phyloP scores from a whole-genome alignment of 2,797 vertebrate genomes.

The Malurus splendens region DNA sequence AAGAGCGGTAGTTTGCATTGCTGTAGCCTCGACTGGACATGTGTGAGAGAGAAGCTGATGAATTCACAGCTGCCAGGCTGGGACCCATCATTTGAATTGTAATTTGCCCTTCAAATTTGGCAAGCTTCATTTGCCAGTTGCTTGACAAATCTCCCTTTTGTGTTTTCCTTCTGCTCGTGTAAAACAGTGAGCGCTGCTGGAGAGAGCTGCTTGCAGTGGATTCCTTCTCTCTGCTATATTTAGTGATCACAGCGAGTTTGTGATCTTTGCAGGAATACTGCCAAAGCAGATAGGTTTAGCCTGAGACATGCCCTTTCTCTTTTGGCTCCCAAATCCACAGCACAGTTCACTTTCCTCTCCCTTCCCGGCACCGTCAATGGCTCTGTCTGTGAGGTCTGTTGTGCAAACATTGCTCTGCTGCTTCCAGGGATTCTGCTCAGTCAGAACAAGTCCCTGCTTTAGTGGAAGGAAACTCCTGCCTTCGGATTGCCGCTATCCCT shows the following conservation, averaged over 20 bases:
- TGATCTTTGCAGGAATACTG: slow-evolving; percentile 10
- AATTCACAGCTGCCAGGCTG: slow-evolving; percentile 11
- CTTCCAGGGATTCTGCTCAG: background rate
- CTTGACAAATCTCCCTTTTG: background rate
- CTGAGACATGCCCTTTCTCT: background rate
- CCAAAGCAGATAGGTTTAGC: slow-evolving; percentile 4
- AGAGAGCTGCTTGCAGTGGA: background rate
- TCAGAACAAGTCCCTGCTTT: background rate
- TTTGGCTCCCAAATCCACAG: background rate
- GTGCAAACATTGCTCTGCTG: background rate
- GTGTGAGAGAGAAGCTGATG: slow-evolving; percentile 2
- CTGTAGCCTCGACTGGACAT: background rate
- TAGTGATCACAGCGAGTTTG: slow-evolving; percentile 4
- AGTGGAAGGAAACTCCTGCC: background rate
- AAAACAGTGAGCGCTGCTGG: background rate
- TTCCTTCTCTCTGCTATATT: slow-evolving; percentile 28
- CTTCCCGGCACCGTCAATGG: background rate
- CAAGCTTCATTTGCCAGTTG: background rate
- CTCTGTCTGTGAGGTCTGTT: background rate
- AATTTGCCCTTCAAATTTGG: slow-evolving; percentile 29
- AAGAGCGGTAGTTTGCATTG: background rate
- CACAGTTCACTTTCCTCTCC: background rate
- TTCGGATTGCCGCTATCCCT: background rate
- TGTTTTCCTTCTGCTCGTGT: background rate
- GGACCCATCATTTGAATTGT: slow-evolving; percentile 17